Base-by-base conservation (phyloP, 2,888 invertebrate species). In the Cryptocephalus moraei region DNA sequence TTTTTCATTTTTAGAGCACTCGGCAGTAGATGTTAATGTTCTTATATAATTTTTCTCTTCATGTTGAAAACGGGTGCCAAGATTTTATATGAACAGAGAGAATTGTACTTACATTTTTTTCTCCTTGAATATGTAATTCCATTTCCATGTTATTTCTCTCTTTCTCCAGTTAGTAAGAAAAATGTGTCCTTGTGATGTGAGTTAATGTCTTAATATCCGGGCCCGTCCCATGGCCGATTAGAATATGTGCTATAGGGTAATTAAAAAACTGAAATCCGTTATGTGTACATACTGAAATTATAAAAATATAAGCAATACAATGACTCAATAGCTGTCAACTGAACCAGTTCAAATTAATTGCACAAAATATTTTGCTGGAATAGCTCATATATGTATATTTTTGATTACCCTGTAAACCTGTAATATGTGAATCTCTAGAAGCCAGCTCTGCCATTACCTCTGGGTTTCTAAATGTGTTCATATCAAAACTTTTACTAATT, bases 391-490 rank as follows among this genome's bases (percentile, higher is more conserved):
- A 22, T 22, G 22, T 22, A 22, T 22, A 22, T 22, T 22, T 55
- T 56, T 58, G 62, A 58, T 53, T 57, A 59, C 59, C 62, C 54
- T 59, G 59, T 63, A 62, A 58, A 56, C 57, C 57, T 59, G 61
- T 61, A 62, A 61, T 61, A 60, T 60, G 62, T 62, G 64, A 67
- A 66, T 66, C 64, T 65, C 62, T 57, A 58, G 56, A 56, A 63
- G 56, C 60, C 60, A 61, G 62, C 63, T 65, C 65, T 67, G 67
- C 66, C 67, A 66, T 65, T 65, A 65, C 64, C 66, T 65, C 65
- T 65, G 56, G 59, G 60, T 66, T 62, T 64, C 62, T 61, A 57
- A 64, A 63, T 67, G 68, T 68, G 68, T 68, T 67, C 68, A 67
- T 66, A 66, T 65, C 65, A 66, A 56, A 58, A 52, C 50, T 52